Conservation (phyloP, 2,888 invertebrate species). For the Chymomyza fuscimana region DNA sequence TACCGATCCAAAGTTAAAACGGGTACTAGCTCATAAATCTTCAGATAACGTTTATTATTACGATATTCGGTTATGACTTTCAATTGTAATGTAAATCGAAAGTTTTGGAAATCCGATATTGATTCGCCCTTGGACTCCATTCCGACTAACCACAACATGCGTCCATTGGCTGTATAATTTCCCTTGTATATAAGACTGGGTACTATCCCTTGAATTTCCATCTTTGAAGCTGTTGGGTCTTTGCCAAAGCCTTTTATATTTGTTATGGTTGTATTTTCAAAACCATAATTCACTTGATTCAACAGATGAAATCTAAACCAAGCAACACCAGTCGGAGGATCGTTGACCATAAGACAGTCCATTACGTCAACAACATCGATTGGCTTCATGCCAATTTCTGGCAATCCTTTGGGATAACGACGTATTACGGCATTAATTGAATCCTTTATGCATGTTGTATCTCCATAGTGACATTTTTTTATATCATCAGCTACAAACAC, state of each 20-base stretch:
- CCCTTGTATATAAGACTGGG: slow-evolving; percentile 42
- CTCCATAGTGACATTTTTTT: slow-evolving; percentile 44
- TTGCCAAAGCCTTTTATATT: slow-evolving; percentile 50
- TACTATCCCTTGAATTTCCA: slow-evolving; percentile 42
- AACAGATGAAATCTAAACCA: slow-evolving; percentile 36
- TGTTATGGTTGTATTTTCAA: slow-evolving; percentile 50
- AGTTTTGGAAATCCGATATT: slow-evolving; percentile 47
- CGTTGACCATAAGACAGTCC: slow-evolving; percentile 31
- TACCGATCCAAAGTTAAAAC: slow-evolving; percentile 52
- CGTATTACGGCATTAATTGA: no score
- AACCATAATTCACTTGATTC: slow-evolving; percentile 37
- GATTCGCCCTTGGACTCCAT: slow-evolving; percentile 48
- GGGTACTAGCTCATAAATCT: slow-evolving; percentile 46
- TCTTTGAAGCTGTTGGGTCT: slow-evolving; percentile 47
- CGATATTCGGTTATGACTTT: slow-evolving; percentile 44
- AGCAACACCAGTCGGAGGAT: slow-evolving; percentile 21
- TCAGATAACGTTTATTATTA: slow-evolving; percentile 51
- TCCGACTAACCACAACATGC: slow-evolving; percentile 30
- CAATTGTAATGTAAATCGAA: slow-evolving; percentile 29
- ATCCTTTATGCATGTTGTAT: slow-evolving; percentile 32
- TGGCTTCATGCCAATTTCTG: slow-evolving; percentile 37
- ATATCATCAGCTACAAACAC: slow-evolving; percentile 22
- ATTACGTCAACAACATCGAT: slow-evolving; percentile 33
- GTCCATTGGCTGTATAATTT: slow-evolving; percentile 37
- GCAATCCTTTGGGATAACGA: slow-evolving; percentile 8